Percentiles rank a stretch among this genome's conserved stretches.
Evolutionary conservation across 2,888 invertebrate genomes (phyloP).

Genomic region (Crossocerus cetratus): DNA sequence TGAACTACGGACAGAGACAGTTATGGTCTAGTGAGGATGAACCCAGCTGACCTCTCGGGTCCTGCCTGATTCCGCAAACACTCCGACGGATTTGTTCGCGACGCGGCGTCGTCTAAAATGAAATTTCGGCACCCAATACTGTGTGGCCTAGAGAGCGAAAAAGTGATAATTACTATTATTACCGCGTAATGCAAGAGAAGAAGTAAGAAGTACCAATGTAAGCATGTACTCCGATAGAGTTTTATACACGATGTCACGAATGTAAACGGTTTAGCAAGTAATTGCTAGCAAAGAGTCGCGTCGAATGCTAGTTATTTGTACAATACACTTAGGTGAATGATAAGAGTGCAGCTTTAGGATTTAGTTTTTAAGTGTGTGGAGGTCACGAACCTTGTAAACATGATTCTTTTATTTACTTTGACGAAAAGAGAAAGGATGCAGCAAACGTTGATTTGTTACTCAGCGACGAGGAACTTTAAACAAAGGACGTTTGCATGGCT

Average conservation of each 20-base stretch:
- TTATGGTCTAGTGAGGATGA: slow-evolving; percentile 76
- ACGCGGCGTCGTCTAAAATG: slow-evolving; percentile 61
- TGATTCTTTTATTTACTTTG: slow-evolving; percentile 72
- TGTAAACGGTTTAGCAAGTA: slow-evolving; percentile 75
- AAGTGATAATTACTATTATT: slow-evolving; percentile 76
- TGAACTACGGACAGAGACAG: slow-evolving; percentile 54
- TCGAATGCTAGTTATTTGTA: slow-evolving; percentile 76
- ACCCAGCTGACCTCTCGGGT: slow-evolving; percentile 76
- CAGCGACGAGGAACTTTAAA: slow-evolving; percentile 67
- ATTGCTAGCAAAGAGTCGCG: slow-evolving; percentile 70
- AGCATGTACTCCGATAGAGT: slow-evolving; percentile 77
- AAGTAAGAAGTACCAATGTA: slow-evolving; percentile 71
- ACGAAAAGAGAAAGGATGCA: slow-evolving; percentile 59
- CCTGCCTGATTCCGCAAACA: slow-evolving; percentile 70
- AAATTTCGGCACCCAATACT: slow-evolving; percentile 72
- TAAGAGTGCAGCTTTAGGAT: slow-evolving; percentile 76
- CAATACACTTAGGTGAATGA: slow-evolving; percentile 76
- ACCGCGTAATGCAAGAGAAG: slow-evolving; percentile 58
- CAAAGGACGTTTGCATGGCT: slow-evolving; percentile 73
- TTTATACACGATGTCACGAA: slow-evolving; percentile 77
- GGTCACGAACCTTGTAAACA: slow-evolving; percentile 63
- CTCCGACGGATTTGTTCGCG: slow-evolving; percentile 65
- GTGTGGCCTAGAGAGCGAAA: slow-evolving; percentile 77
- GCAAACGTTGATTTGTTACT: slow-evolving; percentile 73
- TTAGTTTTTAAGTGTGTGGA: slow-evolving; percentile 71